phyloP scores from a whole-genome alignment of 2,797 vertebrate species.

The Chloroceryle inda region DNA sequence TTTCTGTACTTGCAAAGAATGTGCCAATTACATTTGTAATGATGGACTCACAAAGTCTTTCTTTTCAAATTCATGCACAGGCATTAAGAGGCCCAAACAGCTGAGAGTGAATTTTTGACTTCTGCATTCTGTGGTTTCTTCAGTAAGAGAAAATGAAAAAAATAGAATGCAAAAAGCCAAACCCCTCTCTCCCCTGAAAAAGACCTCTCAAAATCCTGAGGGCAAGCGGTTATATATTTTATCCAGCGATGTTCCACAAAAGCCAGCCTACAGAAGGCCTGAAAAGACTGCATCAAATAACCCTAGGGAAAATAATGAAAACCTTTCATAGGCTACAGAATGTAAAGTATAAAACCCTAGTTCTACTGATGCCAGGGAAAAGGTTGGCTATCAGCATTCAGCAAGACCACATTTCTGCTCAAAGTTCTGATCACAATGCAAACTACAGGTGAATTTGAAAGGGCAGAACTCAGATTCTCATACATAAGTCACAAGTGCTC shows the following conservation, averaged over 20 bases:
- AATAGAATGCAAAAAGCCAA: not conserved
- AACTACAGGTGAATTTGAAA: not conserved
- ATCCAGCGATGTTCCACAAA: not conserved
- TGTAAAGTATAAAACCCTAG: not conserved
- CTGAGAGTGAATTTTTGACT: not conserved
- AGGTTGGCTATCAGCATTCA: not conserved
- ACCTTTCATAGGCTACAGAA: not conserved
- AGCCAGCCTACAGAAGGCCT: not conserved
- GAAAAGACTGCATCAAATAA: not conserved
- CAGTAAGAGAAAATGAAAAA: not conserved
- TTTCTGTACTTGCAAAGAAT: not conserved
- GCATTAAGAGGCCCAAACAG: not conserved
- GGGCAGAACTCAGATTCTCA: not conserved
- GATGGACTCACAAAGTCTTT: not conserved
- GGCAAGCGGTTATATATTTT: not conserved
- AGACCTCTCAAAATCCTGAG: not conserved
- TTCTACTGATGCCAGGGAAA: not conserved
- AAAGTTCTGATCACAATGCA: not conserved
- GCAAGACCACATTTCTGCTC: not conserved
- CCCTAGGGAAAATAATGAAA: not conserved
- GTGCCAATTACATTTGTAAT: not conserved
- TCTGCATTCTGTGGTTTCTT: not conserved
- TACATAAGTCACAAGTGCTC: not conserved
- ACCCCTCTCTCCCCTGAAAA: rapidly evolving
- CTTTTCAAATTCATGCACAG: not conserved